Evolutionary conservation across 2,113 vertebrate species (phyloP), one percentile per base, ranked within the genome.

Genomic region (Probosciger aterrimus): DNA sequence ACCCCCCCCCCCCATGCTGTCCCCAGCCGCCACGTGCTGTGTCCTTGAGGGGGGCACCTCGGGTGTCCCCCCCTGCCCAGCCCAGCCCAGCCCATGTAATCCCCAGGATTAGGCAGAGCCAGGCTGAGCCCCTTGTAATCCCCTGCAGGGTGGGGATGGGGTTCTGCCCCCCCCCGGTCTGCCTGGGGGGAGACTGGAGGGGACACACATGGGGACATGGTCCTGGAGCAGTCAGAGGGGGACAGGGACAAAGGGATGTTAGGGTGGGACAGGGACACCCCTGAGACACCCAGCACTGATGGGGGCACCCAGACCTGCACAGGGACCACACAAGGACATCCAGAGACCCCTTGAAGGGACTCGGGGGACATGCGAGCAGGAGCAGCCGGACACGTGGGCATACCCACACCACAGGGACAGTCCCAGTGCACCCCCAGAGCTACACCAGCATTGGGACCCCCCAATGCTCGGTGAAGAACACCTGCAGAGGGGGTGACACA

Each of bases 51-150:
- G 94, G 78, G 25, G 50, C 37, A 68, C 33, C 41, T n/a, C 2
- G 18, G n/a, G 37, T 37, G 31, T 6, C 60, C 79, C 59, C 57
- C 43, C 41, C 5, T 1, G 4, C 35, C 8, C 14, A 31, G 96
- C 75, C 90, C 14, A 35, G 96, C 75, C 90, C 53, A 49, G 59
- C 94, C 92, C 67, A 0, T 80, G 71, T 93, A 96, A 96, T 96
- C 91, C 88, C n/a, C 2, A 0, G 93, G 95, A 96, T 96, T 96
- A 95, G 89, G 71, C 82, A 90, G 80, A 96, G 91, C 96, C 1
- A 2, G 57, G 68, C 22, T 93, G 94, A 93, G 86, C 76, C 88
- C 86, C 67, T 92, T 2, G 6, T 96, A 94, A 95, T 96, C 95
- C 86, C 41, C 53, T 3, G 39, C 4, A 2, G 82, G 92, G 62